Conservation (phyloP, 2,113 vertebrate species). For the Embiotoca jacksoni region DNA sequence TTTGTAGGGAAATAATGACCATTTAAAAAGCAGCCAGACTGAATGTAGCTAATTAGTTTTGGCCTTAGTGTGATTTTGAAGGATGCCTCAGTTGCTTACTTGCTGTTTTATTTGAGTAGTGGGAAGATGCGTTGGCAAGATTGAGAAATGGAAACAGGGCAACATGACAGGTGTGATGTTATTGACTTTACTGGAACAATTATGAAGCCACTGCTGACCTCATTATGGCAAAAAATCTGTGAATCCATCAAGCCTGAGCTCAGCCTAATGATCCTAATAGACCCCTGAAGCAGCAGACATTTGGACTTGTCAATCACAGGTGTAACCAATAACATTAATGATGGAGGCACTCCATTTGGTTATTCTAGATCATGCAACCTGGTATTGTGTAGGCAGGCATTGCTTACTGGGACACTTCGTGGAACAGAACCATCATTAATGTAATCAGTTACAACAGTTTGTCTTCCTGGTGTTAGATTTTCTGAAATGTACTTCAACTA, state of each 20-base stretch:
- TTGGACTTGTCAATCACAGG: slow-evolving; percentile 12
- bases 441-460: too few relatives aligned
- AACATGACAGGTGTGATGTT: slow-evolving; percentile 48
- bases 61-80: not conserved
- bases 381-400: too few relatives aligned
- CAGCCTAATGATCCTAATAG: slow-evolving; percentile 4
- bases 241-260: slow-evolving; percentile 49
- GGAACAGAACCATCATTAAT: too few relatives aligned
- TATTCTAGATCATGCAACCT: too few relatives aligned
- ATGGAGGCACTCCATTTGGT: not conserved
- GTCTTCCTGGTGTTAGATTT: too few relatives aligned
- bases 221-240: slow-evolving; percentile 44
- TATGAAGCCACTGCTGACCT: slow-evolving; percentile 24
- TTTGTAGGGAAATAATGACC: too few relatives aligned
- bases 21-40: too few relatives aligned
- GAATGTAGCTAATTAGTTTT: too few relatives aligned
- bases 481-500: too few relatives aligned
- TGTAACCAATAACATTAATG: not conserved
- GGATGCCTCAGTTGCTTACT: too few relatives aligned
- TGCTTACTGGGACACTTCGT: not conserved
- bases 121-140: not conserved
- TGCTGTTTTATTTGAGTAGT: not conserved
- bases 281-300: not conserved
- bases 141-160: slow-evolving; percentile 9
- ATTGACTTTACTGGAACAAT: slow-evolving; percentile 24